A percentile compares a stretch with the other conserved stretches of the same genome.
Conservation (phyloP, 1,140 invertebrate genomes). For the Brachionus rubens region DNA sequence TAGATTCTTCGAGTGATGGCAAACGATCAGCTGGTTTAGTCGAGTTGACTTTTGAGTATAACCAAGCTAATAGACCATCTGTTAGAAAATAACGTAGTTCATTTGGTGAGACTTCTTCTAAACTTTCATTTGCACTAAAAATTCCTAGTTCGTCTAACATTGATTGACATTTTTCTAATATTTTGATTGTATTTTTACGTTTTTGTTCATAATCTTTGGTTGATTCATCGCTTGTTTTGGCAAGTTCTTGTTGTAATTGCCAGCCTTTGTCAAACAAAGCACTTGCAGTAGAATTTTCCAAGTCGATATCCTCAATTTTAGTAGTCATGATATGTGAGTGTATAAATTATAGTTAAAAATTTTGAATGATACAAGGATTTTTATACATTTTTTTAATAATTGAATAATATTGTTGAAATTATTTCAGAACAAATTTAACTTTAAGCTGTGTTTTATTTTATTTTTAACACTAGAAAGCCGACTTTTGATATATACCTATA, state of each 20-base stretch:
- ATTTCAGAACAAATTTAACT: too few relatives aligned
- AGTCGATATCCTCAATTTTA: background rate
- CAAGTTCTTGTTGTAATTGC: slow-evolving; percentile 10
- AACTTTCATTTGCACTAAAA: slow-evolving; percentile 80
- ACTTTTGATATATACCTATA: too few relatives aligned
- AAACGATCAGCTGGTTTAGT: background rate
- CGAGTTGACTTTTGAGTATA: background rate
- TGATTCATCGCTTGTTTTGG: background rate
- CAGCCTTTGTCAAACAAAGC: background rate
- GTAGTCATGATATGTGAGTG: background rate
- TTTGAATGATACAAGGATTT: too few relatives aligned
- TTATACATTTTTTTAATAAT: too few relatives aligned
- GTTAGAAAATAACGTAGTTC: slow-evolving; percentile 67
- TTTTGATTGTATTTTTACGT: background rate
- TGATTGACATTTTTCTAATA: slow-evolving; percentile 1
- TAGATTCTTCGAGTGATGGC: background rate
- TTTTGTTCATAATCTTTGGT: slow-evolving; percentile 6
- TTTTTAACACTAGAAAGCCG: too few relatives aligned
- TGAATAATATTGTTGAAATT: too few relatives aligned
- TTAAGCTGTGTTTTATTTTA: too few relatives aligned
- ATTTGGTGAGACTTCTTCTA: slow-evolving; percentile 79
- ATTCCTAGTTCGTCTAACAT: slow-evolving; percentile 60
- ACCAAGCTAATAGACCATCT: background rate
- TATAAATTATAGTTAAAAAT: too few relatives aligned
- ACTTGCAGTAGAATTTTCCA: slow-evolving; percentile 28